These are phyloP conservation scores for Trichonephila clavipes DNA, from an alignment of 1,140 invertebrate species.

Conservation along the genomic window DNA sequence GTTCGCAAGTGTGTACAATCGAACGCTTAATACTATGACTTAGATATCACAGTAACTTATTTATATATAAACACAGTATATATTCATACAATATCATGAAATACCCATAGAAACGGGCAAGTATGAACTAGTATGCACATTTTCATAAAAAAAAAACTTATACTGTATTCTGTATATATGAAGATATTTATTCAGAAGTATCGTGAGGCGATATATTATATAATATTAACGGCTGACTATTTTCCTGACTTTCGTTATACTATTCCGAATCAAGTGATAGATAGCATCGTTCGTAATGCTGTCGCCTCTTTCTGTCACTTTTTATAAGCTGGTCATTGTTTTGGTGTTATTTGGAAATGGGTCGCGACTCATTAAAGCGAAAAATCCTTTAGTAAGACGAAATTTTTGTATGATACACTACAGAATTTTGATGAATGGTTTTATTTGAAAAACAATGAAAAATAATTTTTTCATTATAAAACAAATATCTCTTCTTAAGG, in stretches of 20 bases:
- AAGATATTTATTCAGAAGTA: no score
- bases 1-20: no score
- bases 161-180: no score
- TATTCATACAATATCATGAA: no score
- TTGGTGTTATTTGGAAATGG: not conserved
- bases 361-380: not conserved
- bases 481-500: not conserved
- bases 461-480: not conserved
- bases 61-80: no score
- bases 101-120: no score
- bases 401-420: not conserved
- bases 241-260: not conserved
- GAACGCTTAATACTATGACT: no score
- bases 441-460: not conserved
- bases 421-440: not conserved
- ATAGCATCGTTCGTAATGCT: not conserved
- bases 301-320: conserved; percentile 10
- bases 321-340: not conserved
- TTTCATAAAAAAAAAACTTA: no score
- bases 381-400: not conserved
- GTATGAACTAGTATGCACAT: no score
- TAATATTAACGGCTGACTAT: not conserved
- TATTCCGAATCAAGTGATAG: not conserved
- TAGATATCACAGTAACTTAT: no score
- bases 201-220: no score